These are phyloP conservation scores for Heliconius melpomene DNA, from an alignment of 1,140 invertebrate genomes.

Conservation along the genomic window DNA sequence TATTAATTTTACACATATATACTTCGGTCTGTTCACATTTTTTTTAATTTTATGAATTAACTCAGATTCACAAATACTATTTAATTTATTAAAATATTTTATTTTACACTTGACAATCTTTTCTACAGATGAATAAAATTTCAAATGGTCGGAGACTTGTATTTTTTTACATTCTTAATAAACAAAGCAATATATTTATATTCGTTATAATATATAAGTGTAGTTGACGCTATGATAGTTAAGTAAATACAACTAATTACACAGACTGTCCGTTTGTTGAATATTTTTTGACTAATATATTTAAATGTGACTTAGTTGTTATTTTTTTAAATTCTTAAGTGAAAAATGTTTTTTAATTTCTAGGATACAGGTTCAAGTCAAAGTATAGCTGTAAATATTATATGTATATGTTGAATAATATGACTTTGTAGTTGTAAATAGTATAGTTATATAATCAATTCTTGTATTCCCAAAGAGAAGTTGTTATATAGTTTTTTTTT, in stretches of 20 bases:
- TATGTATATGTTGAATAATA: neutral
- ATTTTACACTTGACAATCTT: no score
- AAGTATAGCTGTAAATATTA: neutral
- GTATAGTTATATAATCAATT: neutral
- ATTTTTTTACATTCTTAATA: no score
- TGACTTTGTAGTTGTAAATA: neutral
- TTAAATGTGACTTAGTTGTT: constrained; percentile 9
- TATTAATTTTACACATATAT: no score
- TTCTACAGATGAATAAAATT: no score
- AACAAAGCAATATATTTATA: neutral
- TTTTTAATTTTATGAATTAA: neutral
- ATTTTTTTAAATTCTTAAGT: neutral
- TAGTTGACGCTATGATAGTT: constrained; percentile 1
- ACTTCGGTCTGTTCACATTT: no score
- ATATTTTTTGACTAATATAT: constrained; percentile 23
- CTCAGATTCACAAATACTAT: no score
- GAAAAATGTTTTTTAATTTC: neutral
- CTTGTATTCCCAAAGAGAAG: neutral
- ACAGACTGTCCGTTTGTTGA: constrained; percentile 5
- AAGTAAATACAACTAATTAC: neutral
- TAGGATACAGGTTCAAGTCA: no score
- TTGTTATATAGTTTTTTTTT: neutral
- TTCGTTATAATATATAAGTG: neutral
- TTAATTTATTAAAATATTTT: no score
- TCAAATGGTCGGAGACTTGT: no score